Percentiles rank a stretch among this genome's conserved stretches.
These are phyloP conservation scores for Rhagonycha fulva DNA, from an alignment of 2,888 invertebrate genomes.

Conservation along the genomic window DNA sequence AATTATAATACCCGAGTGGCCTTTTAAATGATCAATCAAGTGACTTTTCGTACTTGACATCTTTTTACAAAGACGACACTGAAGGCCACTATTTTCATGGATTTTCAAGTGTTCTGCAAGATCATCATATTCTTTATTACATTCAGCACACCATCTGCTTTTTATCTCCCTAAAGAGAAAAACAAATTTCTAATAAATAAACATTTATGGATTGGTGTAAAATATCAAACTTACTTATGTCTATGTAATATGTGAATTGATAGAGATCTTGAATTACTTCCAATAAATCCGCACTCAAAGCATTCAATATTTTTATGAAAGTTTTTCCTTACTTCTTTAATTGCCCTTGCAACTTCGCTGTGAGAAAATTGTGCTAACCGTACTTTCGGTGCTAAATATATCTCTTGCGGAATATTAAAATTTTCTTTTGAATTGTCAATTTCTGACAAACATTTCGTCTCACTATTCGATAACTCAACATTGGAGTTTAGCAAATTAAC, in stretches of 20 bases:
- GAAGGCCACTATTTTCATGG: conserved; percentile 36
- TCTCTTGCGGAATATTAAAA: not conserved
- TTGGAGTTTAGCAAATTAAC: not conserved
- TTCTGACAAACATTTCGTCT: not conserved
- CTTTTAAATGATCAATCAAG: conserved; percentile 44
- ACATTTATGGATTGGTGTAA: too few species aligned
- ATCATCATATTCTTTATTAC: conserved; percentile 41
- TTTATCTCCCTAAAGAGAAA: conserved; percentile 40
- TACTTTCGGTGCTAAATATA: conserved; percentile 17
- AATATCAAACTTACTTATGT: conserved; percentile 41
- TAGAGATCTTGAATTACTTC: conserved; percentile 39
- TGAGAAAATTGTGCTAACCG: conserved; percentile 35
- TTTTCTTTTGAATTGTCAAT: not conserved
- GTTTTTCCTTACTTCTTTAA: conserved; percentile 34
- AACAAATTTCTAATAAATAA: too few species aligned
- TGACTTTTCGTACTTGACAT: conserved; percentile 39
- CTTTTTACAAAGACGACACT: conserved; percentile 45
- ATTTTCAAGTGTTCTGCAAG: conserved; percentile 35
- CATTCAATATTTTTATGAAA: conserved; percentile 39
- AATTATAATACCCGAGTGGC: conserved; percentile 39
- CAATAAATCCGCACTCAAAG: conserved; percentile 41
- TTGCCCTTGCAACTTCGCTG: conserved; percentile 39
- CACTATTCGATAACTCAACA: not conserved
- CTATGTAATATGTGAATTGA: conserved; percentile 45
- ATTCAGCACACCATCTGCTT: conserved; percentile 43